A percentile compares a stretch with the other conserved stretches of the same genome.
Conservation (phyloP, 2,888 invertebrate species). For the Thyatira batis region DNA sequence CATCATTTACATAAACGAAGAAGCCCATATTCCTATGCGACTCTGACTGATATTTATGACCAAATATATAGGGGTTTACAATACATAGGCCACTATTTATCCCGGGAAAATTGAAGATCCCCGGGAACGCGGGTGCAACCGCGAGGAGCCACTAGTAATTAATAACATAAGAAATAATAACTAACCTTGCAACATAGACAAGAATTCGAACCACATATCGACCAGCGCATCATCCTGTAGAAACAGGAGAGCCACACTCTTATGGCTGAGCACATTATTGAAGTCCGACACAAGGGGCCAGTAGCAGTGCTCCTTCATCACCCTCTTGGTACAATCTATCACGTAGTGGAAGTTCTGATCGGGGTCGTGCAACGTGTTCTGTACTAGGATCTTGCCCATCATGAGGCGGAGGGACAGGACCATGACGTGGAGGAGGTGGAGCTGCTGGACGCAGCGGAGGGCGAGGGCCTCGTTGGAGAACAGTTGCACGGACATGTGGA, state of each 20-base stretch:
- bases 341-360: constrained; percentile 93
- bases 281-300: constrained; percentile 99
- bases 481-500: constrained; percentile 98
- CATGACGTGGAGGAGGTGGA: constrained; percentile 96
- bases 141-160: background rate
- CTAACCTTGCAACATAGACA: constrained; percentile 95
- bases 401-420: constrained; percentile 93
- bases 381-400: constrained; percentile 95
- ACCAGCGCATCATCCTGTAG: constrained; percentile 94
- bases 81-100: no score
- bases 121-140: no score
- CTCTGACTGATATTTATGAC: no score
- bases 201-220: constrained; percentile 97
- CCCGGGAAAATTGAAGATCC: no score
- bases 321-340: constrained; percentile 94
- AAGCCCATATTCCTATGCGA: no score
- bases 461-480: constrained; percentile 97
- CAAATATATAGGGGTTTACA: no score
- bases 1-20: no score
- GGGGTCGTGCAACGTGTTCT: constrained; percentile 91
- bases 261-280: constrained; percentile 97
- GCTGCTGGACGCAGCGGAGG: constrained; percentile 93
- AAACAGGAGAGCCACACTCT: constrained; percentile 94
- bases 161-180: background rate
- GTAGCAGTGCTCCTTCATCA: constrained; percentile 99